phyloP scores from a whole-genome alignment of 2,797 vertebrate species.

The Takifugu rubripes region DNA sequence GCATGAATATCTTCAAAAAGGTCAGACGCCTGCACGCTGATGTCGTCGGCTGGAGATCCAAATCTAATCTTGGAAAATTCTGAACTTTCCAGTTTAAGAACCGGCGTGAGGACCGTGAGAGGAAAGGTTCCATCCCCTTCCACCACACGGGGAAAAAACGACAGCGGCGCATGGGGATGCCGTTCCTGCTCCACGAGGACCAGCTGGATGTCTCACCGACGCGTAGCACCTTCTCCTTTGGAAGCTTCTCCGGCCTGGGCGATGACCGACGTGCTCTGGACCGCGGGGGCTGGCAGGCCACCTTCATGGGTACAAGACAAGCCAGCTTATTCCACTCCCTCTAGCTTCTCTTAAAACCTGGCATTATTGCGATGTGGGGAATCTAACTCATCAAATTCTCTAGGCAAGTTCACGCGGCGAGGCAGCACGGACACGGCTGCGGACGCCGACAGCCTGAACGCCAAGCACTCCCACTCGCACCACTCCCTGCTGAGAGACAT shows the following conservation, averaged over 20 bases:
- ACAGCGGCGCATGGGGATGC: slow-evolving; percentile 91
- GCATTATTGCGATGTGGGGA: accelerated
- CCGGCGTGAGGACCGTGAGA: slow-evolving; percentile 91
- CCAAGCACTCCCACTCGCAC: slow-evolving; percentile 92
- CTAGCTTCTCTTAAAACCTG: too few species aligned
- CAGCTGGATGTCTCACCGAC: slow-evolving; percentile 96
- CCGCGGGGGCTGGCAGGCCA: slow-evolving; percentile 93
- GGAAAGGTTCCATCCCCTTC: slow-evolving; percentile 95
- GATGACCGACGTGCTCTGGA: slow-evolving; percentile 92
- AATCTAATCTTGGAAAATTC: background rate
- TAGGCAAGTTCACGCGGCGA: slow-evolving; percentile 90
- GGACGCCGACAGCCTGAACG: slow-evolving; percentile 90
- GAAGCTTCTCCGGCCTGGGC: slow-evolving; percentile 93
- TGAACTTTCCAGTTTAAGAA: slow-evolving; percentile 85
- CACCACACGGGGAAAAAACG: slow-evolving; percentile 93
- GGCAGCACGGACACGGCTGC: slow-evolving; percentile 92
- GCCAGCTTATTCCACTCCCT: too few species aligned
- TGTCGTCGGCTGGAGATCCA: background rate
- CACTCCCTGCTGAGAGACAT: slow-evolving; percentile 89
- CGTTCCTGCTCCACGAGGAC: slow-evolving; percentile 93
- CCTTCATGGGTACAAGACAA: slow-evolving; percentile 85
- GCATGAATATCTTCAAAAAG: slow-evolving; percentile 98
- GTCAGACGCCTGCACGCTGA: slow-evolving; percentile 51
- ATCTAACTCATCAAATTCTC: slow-evolving; percentile 13
- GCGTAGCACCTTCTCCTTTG: slow-evolving; percentile 95